Evolutionary conservation across 2,888 invertebrate genomes (phyloP).

Genomic region (Ectobius pallidus): DNA sequence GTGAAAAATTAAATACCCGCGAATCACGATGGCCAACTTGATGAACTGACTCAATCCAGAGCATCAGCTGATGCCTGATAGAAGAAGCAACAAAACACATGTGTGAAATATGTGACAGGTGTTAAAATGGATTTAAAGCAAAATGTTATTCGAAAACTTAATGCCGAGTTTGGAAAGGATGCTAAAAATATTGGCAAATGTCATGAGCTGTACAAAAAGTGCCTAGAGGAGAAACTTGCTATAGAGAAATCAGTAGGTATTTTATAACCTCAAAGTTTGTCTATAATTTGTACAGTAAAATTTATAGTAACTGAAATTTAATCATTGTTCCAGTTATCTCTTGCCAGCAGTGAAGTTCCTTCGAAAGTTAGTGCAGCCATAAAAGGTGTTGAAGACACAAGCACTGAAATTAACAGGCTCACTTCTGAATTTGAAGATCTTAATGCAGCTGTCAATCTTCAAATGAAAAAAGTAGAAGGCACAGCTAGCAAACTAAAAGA

Average conservation of each 20-base stretch:
- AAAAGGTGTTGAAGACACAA: constrained; percentile 64
- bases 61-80: too few relatives aligned
- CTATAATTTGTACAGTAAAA: constrained; percentile 23
- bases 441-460: constrained; percentile 56
- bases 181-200: constrained; percentile 61
- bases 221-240: constrained; percentile 54
- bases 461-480: constrained; percentile 57
- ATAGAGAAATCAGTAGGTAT: constrained; percentile 57
- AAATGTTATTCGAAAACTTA: constrained; percentile 59
- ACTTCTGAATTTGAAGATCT: constrained; percentile 59
- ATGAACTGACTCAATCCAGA: too few relatives aligned
- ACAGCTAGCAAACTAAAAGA: constrained; percentile 62
- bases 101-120: neutral
- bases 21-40: too few relatives aligned
- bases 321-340: constrained; percentile 63
- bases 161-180: constrained; percentile 61
- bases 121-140: constrained; percentile 49
- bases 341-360: constrained; percentile 67
- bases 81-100: too few relatives aligned
- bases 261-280: constrained; percentile 22
- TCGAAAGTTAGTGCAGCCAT: constrained; percentile 68
- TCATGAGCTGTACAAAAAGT: constrained; percentile 55
- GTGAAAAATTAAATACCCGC: too few relatives aligned
- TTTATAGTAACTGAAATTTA: constrained; percentile 10
- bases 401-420: constrained; percentile 58